Base-by-base conservation (phyloP, 1,140 invertebrate genomes). In the Drosophila persimilis region DNA sequence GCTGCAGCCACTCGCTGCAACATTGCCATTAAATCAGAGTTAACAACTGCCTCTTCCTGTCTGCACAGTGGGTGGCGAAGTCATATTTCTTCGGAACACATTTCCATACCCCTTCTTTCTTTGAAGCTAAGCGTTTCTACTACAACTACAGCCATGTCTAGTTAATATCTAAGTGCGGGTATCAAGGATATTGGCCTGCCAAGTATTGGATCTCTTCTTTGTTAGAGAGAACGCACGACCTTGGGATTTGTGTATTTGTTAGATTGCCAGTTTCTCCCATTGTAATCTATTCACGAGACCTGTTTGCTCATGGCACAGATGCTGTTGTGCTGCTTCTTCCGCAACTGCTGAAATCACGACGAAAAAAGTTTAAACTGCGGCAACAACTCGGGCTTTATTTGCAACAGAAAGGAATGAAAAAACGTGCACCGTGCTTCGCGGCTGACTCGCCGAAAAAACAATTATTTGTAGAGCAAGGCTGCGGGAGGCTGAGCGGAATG, bases 1-100 rank as follows among this genome's bases (percentile, higher is more conserved):
- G 62, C 61, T 47, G 39, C 61, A 63, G 35, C 41, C 53, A 35
- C 43, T 35, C 54, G 55, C 44, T 66, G 61, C 67, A 60, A 50
- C 46, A 67, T 77, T 73, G 83, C 83, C 77, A 86, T 86, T 86
- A 86, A 86, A 86, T 86, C 83, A 86, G 78, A 88, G 83, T 88
- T 86, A 83, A 86, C 78, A 88, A 86, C 83, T 86, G 83, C 52
- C 70, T 73, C 55, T 77, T 85, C 80, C 80, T 46, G 55, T 46
- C 39, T 17, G 62, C 71, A 73, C 71, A 64, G 55, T 75, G 72
- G 60, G 48, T 44, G 35, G 11, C 35, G 20, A 39, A 5, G 3
- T 13, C 1, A 13, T 39, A 39, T 13, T 39, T 39, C 4, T 5
- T 35, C 31, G 9, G 9, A 11, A 11, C 2, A 3, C 8, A 3